Conservation (phyloP, 2,888 invertebrate species). For the Tiliacea aurago region DNA sequence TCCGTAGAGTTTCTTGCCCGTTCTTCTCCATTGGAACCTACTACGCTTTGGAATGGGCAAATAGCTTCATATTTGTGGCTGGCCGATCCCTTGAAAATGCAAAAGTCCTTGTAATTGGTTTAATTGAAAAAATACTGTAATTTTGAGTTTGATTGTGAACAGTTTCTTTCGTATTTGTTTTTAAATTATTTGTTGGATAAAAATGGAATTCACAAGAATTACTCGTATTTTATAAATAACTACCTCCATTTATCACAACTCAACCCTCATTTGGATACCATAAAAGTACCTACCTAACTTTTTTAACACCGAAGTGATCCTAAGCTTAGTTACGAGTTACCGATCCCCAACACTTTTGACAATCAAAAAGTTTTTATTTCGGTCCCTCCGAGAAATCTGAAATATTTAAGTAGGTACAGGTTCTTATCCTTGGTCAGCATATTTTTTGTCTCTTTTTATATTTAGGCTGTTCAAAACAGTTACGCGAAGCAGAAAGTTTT, state of each 20-base stretch:
- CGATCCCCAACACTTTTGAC: slow-evolving; percentile 34
- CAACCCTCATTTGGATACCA: slow-evolving; percentile 20
- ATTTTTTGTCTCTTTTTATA: neutral
- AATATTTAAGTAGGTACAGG: slow-evolving; percentile 4
- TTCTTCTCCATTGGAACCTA: no score
- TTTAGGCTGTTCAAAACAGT: neutral
- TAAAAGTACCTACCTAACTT: slow-evolving; percentile 26
- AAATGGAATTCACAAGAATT: neutral
- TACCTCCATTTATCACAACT: neutral
- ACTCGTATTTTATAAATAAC: slow-evolving; percentile 1
- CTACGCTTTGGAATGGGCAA: no score
- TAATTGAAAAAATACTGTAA: no score
- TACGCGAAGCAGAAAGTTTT: neutral
- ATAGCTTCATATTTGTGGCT: no score
- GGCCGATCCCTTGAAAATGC: no score
- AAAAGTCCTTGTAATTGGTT: no score
- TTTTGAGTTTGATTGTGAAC: no score
- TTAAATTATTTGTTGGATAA: neutral
- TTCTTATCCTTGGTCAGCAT: slow-evolving; percentile 4
- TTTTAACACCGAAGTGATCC: slow-evolving; percentile 15
- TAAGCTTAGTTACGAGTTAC: slow-evolving; percentile 35
- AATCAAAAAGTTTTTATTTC: slow-evolving; percentile 50
- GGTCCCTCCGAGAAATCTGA: neutral
- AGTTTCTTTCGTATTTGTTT: no score
- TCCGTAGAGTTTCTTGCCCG: no score